phyloP scores from a whole-genome alignment of 2,113 vertebrate genomes.

The Promerops cafer region DNA sequence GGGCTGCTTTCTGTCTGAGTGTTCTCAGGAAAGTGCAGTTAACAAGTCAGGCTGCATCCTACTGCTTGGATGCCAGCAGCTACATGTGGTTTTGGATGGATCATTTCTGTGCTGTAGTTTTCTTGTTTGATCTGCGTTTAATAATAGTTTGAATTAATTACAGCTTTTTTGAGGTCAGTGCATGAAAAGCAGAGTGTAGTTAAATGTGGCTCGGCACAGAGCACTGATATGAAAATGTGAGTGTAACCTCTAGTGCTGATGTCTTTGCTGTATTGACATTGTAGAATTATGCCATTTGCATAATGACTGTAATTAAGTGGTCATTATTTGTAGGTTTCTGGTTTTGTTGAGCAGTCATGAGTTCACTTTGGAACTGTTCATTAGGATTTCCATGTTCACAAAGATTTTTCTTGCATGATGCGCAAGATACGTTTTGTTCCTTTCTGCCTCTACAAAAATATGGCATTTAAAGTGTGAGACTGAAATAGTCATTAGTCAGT shows the following conservation, averaged over 20 bases:
- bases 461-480: not conserved
- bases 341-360: not conserved
- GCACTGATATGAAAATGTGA: rapidly evolving
- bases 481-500: not conserved
- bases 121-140: not conserved
- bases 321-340: not conserved
- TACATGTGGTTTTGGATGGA: not conserved
- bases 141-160: not conserved
- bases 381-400: not conserved
- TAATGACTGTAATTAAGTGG: not conserved
- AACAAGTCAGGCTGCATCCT: not conserved
- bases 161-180: not conserved
- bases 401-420: not conserved
- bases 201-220: not conserved
- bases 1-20: not conserved
- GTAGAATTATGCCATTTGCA: not conserved
- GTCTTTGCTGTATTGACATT: not conserved
- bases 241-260: not conserved
- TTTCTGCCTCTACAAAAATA: not conserved
- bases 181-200: not conserved
- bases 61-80: not conserved
- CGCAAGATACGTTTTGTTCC: rapidly evolving
- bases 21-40: not conserved
- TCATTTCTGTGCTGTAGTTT: not conserved
- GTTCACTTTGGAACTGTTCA: not conserved